Evolutionary conservation across 92 coral and sea anemone genomes (phyloP).

Genomic region (Porites cylindrica): DNA sequence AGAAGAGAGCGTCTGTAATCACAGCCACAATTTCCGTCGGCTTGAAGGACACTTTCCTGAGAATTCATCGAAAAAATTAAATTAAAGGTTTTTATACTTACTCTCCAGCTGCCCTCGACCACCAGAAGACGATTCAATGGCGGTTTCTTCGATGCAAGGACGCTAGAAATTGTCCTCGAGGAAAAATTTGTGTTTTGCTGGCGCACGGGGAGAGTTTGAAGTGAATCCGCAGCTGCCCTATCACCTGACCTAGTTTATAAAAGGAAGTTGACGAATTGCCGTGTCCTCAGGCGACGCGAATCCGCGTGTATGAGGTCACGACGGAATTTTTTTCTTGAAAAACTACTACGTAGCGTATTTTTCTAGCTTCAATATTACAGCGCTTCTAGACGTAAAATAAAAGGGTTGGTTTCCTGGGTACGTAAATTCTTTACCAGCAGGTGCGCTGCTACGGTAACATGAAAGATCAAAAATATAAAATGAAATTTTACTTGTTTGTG

Average conservation of each 20-base stretch:
- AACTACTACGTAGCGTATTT: background rate
- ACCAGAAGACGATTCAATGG: background rate
- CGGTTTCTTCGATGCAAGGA: background rate
- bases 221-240: conserved; percentile 19
- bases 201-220: conserved; percentile 18
- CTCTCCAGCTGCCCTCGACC: background rate
- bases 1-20: background rate
- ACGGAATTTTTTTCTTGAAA: conserved; percentile 5
- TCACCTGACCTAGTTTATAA: conserved; percentile 36
- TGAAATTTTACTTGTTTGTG: conserved; percentile 3
- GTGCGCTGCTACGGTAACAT: conserved; percentile 47
- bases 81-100: background rate
- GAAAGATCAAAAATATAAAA: background rate
- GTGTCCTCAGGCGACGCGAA: conserved; percentile 21
- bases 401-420: conserved; percentile 44
- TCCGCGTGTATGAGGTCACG: conserved; percentile 32
- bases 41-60: background rate
- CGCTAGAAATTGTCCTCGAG: background rate
- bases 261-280: background rate
- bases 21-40: background rate
- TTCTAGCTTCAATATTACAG: background rate
- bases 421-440: conserved; percentile 40
- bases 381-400: conserved; percentile 12
- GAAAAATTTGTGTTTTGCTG: background rate
- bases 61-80: background rate